Conservation (phyloP, 2,888 invertebrate species). For the Platypus cylindrus region DNA sequence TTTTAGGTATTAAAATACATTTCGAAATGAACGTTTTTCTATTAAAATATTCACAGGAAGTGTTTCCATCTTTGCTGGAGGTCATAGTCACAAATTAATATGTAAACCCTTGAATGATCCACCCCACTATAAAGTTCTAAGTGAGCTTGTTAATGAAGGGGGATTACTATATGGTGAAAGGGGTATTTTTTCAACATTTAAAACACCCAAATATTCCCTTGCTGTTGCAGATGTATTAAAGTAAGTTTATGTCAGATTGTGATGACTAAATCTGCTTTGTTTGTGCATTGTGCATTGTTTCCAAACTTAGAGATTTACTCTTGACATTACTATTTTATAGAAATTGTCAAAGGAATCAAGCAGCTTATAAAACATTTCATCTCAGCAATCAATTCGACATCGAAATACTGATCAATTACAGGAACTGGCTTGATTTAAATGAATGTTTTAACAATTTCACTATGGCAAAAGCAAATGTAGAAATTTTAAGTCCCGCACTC, state of each 20-base stretch:
- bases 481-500: constrained; percentile 45
- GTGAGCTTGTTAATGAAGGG: constrained; percentile 52
- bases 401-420: constrained; percentile 51
- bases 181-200: constrained; percentile 42
- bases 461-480: constrained; percentile 42
- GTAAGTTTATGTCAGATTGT: constrained; percentile 12
- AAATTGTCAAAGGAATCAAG: constrained; percentile 56
- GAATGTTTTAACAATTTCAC: constrained; percentile 33
- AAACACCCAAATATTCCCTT: constrained; percentile 42
- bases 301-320: constrained; percentile 12
- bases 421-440: constrained; percentile 46
- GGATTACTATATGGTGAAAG: constrained; percentile 47
- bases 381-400: constrained; percentile 56
- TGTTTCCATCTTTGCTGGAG: constrained; percentile 45
- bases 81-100: constrained; percentile 54
- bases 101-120: constrained; percentile 60
- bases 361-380: constrained; percentile 62
- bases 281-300: neutral
- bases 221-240: constrained; percentile 25
- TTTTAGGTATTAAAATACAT: constrained; percentile 11
- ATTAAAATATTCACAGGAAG: constrained; percentile 34
- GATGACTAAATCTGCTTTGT: neutral
- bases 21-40: neutral
- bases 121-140: constrained; percentile 49
- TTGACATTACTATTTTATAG: constrained; percentile 33